Conservation (phyloP, 2,888 invertebrate genomes). For the Eumerus sabulonum region DNA sequence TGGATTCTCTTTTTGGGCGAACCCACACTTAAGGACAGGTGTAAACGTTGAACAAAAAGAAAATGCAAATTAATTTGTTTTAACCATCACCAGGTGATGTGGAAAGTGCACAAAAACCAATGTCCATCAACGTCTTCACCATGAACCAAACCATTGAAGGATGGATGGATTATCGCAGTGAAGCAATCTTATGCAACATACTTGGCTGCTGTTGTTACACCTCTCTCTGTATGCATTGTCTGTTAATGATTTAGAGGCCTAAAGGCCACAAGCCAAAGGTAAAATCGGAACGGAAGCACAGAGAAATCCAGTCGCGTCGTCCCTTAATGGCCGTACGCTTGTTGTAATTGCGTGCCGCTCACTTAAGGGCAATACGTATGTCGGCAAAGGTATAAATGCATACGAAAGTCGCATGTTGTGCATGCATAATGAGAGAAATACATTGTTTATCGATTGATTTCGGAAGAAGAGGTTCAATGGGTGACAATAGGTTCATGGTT, state of each 20-base stretch:
- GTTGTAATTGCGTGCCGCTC: conserved; percentile 1
- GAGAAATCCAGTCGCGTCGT: conserved; percentile 31
- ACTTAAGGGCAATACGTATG: conserved; percentile 3
- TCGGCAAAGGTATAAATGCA: conserved; percentile 16
- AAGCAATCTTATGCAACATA: conserved; percentile 55
- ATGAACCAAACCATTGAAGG: not conserved
- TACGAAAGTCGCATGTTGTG: conserved; percentile 32
- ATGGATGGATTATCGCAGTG: conserved; percentile 51
- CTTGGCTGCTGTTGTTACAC: conserved; percentile 48
- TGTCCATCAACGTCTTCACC: too few species aligned
- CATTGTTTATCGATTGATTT: conserved; percentile 19
- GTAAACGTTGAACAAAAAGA: conserved; percentile 42
- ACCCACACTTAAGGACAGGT: conserved; percentile 62
- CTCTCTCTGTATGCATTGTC: conserved; percentile 47
- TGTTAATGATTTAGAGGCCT: conserved; percentile 58
- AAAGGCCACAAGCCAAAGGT: conserved; percentile 35
- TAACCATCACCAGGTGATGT: conserved; percentile 54
- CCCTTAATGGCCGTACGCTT: conserved; percentile 17
- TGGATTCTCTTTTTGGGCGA: conserved; percentile 7
- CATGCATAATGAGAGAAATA: conserved; percentile 37
- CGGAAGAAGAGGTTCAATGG: conserved; percentile 26
- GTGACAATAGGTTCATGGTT: conserved; percentile 50
- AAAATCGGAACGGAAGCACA: conserved; percentile 57
- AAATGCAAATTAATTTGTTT: conserved; percentile 66
- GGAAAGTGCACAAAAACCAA: conserved; percentile 11